These are phyloP conservation scores for Sceliomorpha sp. DNA, from an alignment of 2,888 invertebrate species.

Conservation along the genomic window DNA sequence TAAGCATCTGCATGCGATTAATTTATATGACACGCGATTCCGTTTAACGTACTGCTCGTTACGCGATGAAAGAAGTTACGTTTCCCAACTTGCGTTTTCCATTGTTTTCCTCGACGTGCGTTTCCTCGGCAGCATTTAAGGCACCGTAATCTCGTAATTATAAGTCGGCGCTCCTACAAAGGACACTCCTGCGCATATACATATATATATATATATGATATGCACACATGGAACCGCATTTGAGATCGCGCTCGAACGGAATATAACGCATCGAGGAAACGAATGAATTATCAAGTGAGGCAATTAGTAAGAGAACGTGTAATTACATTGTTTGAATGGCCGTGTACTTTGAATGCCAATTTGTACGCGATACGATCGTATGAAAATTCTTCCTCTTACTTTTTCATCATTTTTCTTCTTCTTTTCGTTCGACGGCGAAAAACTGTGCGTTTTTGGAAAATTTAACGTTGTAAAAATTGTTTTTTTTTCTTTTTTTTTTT, in stretches of 20 bases:
- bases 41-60: constrained; percentile 48
- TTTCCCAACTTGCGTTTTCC: constrained; percentile 23
- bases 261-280: constrained; percentile 40
- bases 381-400: too few relatives aligned
- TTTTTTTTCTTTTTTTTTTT: too few relatives aligned
- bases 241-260: constrained; percentile 35
- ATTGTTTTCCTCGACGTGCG: constrained; percentile 38
- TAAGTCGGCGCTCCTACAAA: constrained; percentile 35
- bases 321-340: constrained; percentile 28
- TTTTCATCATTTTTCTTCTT: too few relatives aligned
- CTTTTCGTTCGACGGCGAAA: too few relatives aligned
- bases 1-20: constrained; percentile 53
- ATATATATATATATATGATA: too few relatives aligned
- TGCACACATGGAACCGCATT: too few relatives aligned
- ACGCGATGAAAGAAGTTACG: constrained; percentile 39
- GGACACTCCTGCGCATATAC: constrained; percentile 21
- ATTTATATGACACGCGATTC: constrained; percentile 55
- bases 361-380: not conserved
- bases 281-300: constrained; percentile 49
- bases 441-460: too few relatives aligned
- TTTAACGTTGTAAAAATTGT: too few relatives aligned
- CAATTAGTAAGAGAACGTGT: constrained; percentile 37
- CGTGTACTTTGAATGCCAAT: not conserved
- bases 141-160: constrained; percentile 43
- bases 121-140: constrained; percentile 39